A percentile compares a stretch with the other conserved stretches of the same genome.
These are phyloP conservation scores for Meandrusa payeni DNA, from an alignment of 2,888 invertebrate genomes.

Conservation along the genomic window DNA sequence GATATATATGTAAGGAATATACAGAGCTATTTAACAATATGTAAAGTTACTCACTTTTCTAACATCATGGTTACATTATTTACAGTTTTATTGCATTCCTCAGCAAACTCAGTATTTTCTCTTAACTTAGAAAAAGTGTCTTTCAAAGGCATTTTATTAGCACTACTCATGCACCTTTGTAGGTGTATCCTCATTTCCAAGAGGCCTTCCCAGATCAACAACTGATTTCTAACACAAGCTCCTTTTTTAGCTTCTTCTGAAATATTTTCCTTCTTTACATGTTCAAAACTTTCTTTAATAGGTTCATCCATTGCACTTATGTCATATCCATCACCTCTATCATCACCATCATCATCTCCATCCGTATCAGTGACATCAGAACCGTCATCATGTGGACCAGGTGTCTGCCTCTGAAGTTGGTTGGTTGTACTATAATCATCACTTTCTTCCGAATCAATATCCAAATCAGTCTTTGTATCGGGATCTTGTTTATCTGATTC, in stretches of 20 bases:
- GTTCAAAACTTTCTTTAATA: constrained; percentile 77
- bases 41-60: constrained; percentile 71
- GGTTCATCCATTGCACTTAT: constrained; percentile 70
- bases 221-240: constrained; percentile 84
- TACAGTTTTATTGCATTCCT: constrained; percentile 73
- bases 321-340: constrained; percentile 61
- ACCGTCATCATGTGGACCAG: constrained; percentile 22
- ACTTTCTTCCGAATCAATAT: constrained; percentile 27
- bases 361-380: constrained; percentile 32
- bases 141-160: constrained; percentile 89
- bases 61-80: constrained; percentile 81
- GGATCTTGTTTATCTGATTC: constrained; percentile 49
- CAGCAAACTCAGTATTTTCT: constrained; percentile 72
- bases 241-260: constrained; percentile 84
- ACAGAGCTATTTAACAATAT: background rate
- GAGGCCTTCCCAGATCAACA: constrained; percentile 91
- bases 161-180: constrained; percentile 88
- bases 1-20: no score
- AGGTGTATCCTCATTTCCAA: constrained; percentile 93
- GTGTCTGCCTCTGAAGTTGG: constrained; percentile 32
- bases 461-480: background rate
- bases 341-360: constrained; percentile 45
- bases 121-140: constrained; percentile 72
- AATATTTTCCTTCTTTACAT: constrained; percentile 77
- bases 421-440: constrained; percentile 35